Evolutionary conservation across 2,113 vertebrate genomes (phyloP), one percentile per base, ranked within the genome.

Genomic region (Labeo catla): DNA sequence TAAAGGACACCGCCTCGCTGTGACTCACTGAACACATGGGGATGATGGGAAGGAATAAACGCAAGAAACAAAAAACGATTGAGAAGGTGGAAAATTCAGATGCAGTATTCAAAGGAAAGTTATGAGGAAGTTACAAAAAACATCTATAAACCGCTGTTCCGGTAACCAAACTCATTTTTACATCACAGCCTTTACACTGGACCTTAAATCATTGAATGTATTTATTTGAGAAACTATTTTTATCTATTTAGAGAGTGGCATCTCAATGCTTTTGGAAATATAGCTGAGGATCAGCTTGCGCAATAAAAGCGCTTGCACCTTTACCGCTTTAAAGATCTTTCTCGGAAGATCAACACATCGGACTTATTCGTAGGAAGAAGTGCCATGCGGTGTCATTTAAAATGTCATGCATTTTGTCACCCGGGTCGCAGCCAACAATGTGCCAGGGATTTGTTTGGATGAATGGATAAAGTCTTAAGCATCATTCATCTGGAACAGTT

Each of bases 341-440:
- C 47, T 68, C 39, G 15, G 15, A 70, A 34, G 39, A 39, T 39
- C 3, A 39, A 39, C 39, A 39, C 5, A 19, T 54, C 0, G 1
- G 68, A 73, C 34, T 23, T 73, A 73, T 72, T 83, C 28, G 57
- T 83, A 73, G 21, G 52, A 39, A 15, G 65, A 83, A 73, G 50
- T 3, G 2, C 66, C 15, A 49, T 34, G 39, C 7, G 43, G 80
- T 73, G 66, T 73, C 81, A 70, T 73, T 70, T 73, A 83, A 57
- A 28, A 83, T 83, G 81, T 73, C 81, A 83, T 43, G 50, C n/a
- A 59, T 73, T 83, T 45, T 83, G 66, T 83, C 81, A 73, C 81
- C 50, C 66, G 11, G 1, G 28, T 43, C 57, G 81, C 66, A n/a
- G 10, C 81, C 81, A 73, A 73, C 28, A 83, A 73, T 83, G 80